Conservation (phyloP, 37 sponge, comb jelly and placozoan species). For the Cliona cf. orientalis region DNA sequence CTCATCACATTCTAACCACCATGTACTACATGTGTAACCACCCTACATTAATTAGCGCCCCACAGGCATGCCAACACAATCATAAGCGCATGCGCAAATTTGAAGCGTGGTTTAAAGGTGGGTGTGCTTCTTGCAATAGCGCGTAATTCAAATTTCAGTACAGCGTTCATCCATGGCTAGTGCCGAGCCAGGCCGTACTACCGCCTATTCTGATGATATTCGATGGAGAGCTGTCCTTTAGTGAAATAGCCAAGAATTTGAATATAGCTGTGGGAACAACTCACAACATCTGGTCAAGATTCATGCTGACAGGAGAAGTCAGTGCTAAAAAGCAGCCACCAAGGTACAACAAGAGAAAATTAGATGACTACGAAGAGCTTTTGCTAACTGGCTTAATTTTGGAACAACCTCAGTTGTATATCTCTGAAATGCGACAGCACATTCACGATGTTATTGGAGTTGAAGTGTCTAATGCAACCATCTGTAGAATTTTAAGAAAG, state of each 20-base stretch:
- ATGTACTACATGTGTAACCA: too few species aligned
- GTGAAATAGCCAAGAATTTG: not conserved
- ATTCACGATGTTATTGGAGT: not conserved
- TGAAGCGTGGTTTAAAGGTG: too few species aligned
- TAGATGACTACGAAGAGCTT: not conserved
- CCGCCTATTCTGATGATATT: not conserved
- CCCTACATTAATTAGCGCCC: too few species aligned
- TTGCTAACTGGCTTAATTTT: too few species aligned
- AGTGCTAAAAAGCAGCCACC: not conserved
- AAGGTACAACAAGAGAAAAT: not conserved
- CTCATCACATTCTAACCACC: too few species aligned
- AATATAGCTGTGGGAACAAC: constrained; percentile 1
- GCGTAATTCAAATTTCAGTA: too few species aligned
- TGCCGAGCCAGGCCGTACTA: not conserved
- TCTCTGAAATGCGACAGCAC: not conserved
- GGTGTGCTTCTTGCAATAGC: too few species aligned
- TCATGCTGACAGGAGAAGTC: not conserved
- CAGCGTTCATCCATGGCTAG: too few species aligned
- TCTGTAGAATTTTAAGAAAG: not conserved
- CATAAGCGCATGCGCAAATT: too few species aligned
- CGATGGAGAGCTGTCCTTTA: not conserved
- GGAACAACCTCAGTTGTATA: not conserved
- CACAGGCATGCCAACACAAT: too few species aligned
- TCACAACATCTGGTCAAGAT: not conserved
- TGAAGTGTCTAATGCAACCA: not conserved